Base-by-base conservation (phyloP, 2,797 vertebrate genomes). In the Microhierax caerulescens region DNA sequence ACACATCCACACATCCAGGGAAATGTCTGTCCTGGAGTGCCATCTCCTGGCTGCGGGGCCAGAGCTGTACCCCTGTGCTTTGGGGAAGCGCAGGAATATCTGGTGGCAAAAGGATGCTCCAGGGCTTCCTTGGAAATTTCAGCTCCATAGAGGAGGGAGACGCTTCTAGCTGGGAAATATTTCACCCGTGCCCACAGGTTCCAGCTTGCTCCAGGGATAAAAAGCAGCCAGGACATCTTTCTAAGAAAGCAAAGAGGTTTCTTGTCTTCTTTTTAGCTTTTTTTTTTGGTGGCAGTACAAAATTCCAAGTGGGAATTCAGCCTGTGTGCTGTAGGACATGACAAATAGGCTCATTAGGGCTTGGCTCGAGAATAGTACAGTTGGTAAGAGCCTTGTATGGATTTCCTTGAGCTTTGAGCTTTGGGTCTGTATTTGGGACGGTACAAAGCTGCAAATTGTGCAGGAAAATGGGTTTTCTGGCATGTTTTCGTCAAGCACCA, bases 1-100 rank as follows among this genome's bases (percentile, higher is more conserved):
- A 20, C 16, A 0, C 1, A 2, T 5, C 2, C 11, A 51, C 36
- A 4, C 0, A 4, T 28, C 27, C 56, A 4, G 34, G 73, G 43
- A 23, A 41, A 28, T 10, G 34, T 37, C 72, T 50, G 20, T 90
- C 78, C 69, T 74, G 53, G 34, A 54, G 25, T 93, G 95, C 91
- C 96, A 96, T 5, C 96, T 95, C 59, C 34, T 91, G 96, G 94
- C 51, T 80, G 73, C 6, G 0, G 17, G 22, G 76, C 57, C 67
- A 18, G 2, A n/a, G 6, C 81, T 1, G 60, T 13, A 8, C 50
- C 28, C 37, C 24, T 1, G 32, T 3, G 3, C 68, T 1, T 0
- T 0, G 34, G 20, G 27, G 48, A 12, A 24, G 48, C 0, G 0
- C 37, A 7, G 65, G 19, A 32, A 13, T 8, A 48, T 3, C 7